Evolutionary conservation across 1,140 invertebrate genomes (phyloP), one percentile per base, ranked within the genome.

Genomic region (Asbolus verrucosus): DNA sequence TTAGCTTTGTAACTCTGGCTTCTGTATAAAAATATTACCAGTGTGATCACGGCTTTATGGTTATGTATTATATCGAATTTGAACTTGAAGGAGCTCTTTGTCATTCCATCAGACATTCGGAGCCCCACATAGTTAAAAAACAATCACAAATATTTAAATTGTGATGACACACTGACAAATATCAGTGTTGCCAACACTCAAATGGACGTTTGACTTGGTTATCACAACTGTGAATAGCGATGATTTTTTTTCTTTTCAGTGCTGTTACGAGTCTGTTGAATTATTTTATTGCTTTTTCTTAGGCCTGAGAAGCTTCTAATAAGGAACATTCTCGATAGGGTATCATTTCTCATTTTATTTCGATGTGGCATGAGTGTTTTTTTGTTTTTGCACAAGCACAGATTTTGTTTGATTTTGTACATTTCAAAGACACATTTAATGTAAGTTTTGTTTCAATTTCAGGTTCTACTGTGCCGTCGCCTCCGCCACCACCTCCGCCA

Each of bases 401-500:
- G 14, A 21, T n/a, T n/a, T n/a, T n/a, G n/a, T n/a, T n/a, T n/a
- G n/a, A n/a, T n/a, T n/a, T n/a, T n/a, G n/a, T n/a, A n/a, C n/a
- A n/a, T 14, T 27, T 8, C 24, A 27, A 43, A 41, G 9, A 27
- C 14, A 8, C 24, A 27, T 3, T 27, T 27, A 27, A 3, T 3
- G 8, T 3, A 27, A 27, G 8, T 3, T 8, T 27, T 27, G 24
- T 27, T 27, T 27, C 8, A 27, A 27, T 65, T 63, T 16, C 30
- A 72, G 71, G 65, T 67, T 60, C 73, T 31, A 67, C 61, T 38
- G 69, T 77, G 13, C 71, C 69, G 70, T 76, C 73, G 21, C 74
- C 74, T 2, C 75, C 76, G 15, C 77, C 78, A 21, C 72, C 78
- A 4, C 77, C 77, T 6, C 69, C 76, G 18, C 24, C 79, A 30